Base-by-base conservation (phyloP, 2,113 vertebrate genomes). In the Phrynocephalus versicolor region DNA sequence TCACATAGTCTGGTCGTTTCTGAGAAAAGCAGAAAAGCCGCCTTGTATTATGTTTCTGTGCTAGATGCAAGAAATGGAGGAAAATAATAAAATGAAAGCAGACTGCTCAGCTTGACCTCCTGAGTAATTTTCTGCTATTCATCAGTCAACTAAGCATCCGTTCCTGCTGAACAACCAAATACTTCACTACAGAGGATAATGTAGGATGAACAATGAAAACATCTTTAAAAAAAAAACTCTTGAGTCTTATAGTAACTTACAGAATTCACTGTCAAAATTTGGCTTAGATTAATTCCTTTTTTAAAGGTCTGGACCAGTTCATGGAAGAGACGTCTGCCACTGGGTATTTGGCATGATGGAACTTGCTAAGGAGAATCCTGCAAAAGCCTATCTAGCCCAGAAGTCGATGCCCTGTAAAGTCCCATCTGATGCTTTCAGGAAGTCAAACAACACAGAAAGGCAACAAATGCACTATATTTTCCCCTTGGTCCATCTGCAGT, bases 1-100 rank as follows among this genome's bases (percentile, higher is more conserved):
- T 9, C 51, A 41, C 45, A 79, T 12, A 79, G 27, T 23, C 35
- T 71, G 21, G 35, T 27, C 41, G 33, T 85, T 83, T 79, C 30
- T 85, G 75, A 85, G 55, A 71, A 70, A 79, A 79, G n/a, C 18
- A 70, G 76, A 79, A 70, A 85, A 85, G 27, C 12, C 33, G 27
- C 23, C 65, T n/a, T 78, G 55, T 58, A 60, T 58, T 71, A 82
- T 57, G 16, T 2, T 70, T 76, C 13, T 60, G 19, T 71, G 21
- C 10, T 41, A 21, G 39, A 51, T 65, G 30, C 30, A 74, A 57
- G 35, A 58, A 85, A 85, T 60, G 51, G 58, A 14, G 23, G 10
- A 12, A 39, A 57, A 19, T 39, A 72, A 37, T 70, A 70, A 79
- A 65, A 55, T 84, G 14, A 72, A 83, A 65, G 51, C 62, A 67